A percentile compares a stretch with the other conserved stretches of the same genome.
These are phyloP conservation scores for Blennius ocellaris DNA, from an alignment of 2,113 vertebrate genomes.

Conservation along the genomic window DNA sequence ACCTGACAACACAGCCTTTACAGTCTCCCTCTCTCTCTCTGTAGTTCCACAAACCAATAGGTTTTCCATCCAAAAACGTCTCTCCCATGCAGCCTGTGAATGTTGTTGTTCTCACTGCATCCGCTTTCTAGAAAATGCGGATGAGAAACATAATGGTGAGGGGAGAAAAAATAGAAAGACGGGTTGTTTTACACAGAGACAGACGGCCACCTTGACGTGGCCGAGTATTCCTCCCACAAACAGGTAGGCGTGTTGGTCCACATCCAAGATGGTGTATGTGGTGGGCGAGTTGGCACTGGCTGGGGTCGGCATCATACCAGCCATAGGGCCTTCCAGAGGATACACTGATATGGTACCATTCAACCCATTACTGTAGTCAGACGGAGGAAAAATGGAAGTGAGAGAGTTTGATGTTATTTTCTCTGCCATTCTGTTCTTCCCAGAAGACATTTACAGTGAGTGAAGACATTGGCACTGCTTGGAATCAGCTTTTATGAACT, in stretches of 20 bases:
- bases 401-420: slow-evolving; percentile 18
- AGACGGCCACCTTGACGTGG: slow-evolving; percentile 88
- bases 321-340: slow-evolving; percentile 92
- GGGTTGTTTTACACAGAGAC: slow-evolving; percentile 22
- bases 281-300: slow-evolving; percentile 88
- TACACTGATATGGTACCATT: slow-evolving; percentile 94
- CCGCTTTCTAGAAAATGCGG: slow-evolving; percentile 87
- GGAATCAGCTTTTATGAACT: slow-evolving; percentile 56
- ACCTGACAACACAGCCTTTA: slow-evolving; percentile 96
- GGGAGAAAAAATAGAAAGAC: neutral
- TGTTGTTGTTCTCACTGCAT: slow-evolving; percentile 90
- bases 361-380: slow-evolving; percentile 86
- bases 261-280: slow-evolving; percentile 93
- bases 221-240: slow-evolving; percentile 95
- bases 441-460: slow-evolving; percentile 31
- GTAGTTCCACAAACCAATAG: slow-evolving; percentile 98
- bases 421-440: slow-evolving; percentile 23
- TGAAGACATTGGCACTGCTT: slow-evolving; percentile 9
- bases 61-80: slow-evolving; percentile 92
- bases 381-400: slow-evolving; percentile 3
- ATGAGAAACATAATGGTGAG: neutral
- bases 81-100: slow-evolving; percentile 98
- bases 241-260: slow-evolving; percentile 94
- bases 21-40: slow-evolving; percentile 93
- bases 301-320: slow-evolving; percentile 86